Evolutionary conservation across 2,888 invertebrate species (phyloP).

Genomic region (Caenorhabditis sp.): DNA sequence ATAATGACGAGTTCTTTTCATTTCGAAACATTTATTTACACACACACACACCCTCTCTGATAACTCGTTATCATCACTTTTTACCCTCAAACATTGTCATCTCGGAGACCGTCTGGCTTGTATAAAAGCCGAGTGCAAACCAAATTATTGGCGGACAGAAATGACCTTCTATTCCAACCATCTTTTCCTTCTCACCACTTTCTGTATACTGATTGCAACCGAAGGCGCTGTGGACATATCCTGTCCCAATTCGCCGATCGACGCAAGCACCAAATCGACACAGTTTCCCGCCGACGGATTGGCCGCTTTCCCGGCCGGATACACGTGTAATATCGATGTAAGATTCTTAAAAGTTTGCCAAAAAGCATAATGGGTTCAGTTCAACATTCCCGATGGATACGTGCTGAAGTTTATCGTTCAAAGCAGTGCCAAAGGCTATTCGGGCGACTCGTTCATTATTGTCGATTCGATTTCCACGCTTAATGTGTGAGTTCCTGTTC

Average conservation of each 20-base stretch:
- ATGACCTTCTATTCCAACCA: too few species aligned
- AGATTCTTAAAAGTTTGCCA: background rate
- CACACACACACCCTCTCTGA: too few species aligned
- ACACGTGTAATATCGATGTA: background rate
- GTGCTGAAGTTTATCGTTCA: conserved; percentile 17
- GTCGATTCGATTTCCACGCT: conserved; percentile 1
- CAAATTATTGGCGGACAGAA: too few species aligned
- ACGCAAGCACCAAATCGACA: background rate
- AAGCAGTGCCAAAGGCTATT: background rate
- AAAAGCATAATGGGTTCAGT: background rate
- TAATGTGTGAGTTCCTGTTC: conserved; percentile 4
- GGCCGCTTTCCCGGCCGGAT: background rate
- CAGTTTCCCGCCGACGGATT: conserved; percentile 9
- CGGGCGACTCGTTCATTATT: background rate
- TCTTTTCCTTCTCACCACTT: background rate
- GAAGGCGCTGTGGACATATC: conserved; percentile 14
- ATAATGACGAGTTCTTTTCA: too few species aligned
- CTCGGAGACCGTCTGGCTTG: too few species aligned
- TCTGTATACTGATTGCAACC: background rate
- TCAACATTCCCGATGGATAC: conserved; percentile 13
- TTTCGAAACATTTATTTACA: too few species aligned
- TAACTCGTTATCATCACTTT: too few species aligned
- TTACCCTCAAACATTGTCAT: too few species aligned
- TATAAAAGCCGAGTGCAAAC: too few species aligned
- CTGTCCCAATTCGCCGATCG: conserved; percentile 18